Evolutionary conservation across 2,888 invertebrate species (phyloP).

Genomic region (Crematogaster levior): DNA sequence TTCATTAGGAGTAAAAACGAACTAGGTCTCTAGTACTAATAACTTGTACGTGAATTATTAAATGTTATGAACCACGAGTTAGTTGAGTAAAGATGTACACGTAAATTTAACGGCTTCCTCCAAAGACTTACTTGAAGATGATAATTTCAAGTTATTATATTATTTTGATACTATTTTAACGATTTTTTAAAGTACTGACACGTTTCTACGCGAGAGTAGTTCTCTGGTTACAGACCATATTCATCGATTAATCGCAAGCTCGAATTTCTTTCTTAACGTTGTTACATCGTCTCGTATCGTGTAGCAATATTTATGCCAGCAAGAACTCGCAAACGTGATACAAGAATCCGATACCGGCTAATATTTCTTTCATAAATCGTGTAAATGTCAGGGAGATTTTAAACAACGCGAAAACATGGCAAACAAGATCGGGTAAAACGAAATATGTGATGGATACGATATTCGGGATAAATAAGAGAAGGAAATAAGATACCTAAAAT

Average conservation of each 20-base stretch:
- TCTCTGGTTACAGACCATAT: slow-evolving; percentile 8
- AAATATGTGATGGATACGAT: slow-evolving; percentile 24
- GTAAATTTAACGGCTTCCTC: neutral
- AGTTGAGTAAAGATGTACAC: neutral
- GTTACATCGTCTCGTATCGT: slow-evolving; percentile 35
- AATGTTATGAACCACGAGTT: neutral
- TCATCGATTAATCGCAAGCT: slow-evolving; percentile 49
- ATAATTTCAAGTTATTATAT: neutral
- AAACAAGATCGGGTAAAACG: slow-evolving; percentile 11
- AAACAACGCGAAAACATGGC: slow-evolving; percentile 50
- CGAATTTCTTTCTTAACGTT: slow-evolving; percentile 49
- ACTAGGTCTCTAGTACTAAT: neutral
- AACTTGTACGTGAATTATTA: slow-evolving; percentile 28
- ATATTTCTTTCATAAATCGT: slow-evolving; percentile 73
- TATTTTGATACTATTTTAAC: neutral
- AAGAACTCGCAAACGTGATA: slow-evolving; percentile 42
- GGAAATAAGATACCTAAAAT: neutral
- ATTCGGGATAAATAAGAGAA: slow-evolving; percentile 35
- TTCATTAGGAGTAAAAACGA: slow-evolving; percentile 38
- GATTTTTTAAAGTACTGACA: no score
- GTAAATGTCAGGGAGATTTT: slow-evolving; percentile 60
- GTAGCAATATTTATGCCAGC: slow-evolving; percentile 46
- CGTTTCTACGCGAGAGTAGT: neutral
- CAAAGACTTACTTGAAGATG: neutral
- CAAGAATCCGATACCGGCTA: slow-evolving; percentile 65